These are phyloP conservation scores for Mobula hypostoma DNA, from an alignment of 2,113 vertebrate genomes.

Conservation along the genomic window DNA sequence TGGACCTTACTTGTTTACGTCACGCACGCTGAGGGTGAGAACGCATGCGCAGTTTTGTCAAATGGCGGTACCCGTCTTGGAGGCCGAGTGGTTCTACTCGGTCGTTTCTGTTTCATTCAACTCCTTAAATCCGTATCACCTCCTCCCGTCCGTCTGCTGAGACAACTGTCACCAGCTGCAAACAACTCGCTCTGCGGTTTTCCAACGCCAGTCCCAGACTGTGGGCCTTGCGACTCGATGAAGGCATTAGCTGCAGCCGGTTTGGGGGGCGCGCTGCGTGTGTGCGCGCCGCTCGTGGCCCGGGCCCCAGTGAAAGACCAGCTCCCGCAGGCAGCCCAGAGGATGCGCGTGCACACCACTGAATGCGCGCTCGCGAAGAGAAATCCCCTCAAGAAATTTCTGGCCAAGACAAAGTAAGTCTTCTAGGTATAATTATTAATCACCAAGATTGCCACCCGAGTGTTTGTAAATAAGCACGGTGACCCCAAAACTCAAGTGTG, in stretches of 20 bases:
- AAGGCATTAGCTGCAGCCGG: accelerated
- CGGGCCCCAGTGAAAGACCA: constrained; percentile 40
- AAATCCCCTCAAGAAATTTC: constrained; percentile 52
- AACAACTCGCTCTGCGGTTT: neutral
- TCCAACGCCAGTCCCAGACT: accelerated
- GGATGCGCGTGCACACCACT: neutral
- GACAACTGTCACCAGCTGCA: accelerated
- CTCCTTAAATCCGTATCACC: neutral
- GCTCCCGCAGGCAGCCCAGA: constrained; percentile 41
- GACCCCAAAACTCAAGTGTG: too few species aligned
- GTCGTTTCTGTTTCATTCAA: neutral
- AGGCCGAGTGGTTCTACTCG: neutral
- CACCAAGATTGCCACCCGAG: neutral
- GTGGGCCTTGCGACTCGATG: accelerated
- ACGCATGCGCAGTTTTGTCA: neutral
- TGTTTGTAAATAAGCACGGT: neutral
- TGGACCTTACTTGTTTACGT: too few species aligned
- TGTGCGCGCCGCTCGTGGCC: neutral
- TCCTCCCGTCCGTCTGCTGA: too few species aligned
- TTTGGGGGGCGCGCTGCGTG: accelerated
- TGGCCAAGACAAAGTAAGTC: constrained; percentile 55
- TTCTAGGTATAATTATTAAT: neutral
- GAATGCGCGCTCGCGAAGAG: neutral
- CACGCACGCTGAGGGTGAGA: neutral
- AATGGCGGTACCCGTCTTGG: neutral